Base-by-base conservation (phyloP, 2,113 vertebrate species). In the Noturus placidus region DNA sequence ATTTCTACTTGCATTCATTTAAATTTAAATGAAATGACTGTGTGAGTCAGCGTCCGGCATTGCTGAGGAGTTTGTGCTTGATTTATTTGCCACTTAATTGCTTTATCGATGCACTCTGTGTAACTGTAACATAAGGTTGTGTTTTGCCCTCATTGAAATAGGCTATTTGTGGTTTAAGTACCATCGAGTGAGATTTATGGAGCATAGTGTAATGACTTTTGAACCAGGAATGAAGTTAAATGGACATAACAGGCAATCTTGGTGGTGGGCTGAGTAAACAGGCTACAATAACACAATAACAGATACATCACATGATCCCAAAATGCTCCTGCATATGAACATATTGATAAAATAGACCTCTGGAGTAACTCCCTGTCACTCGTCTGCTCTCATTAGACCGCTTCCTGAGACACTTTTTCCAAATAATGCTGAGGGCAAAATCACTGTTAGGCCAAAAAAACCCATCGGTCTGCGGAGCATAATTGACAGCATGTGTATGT, bases 151-250 rank as follows among this genome's bases (percentile, higher is more conserved):
- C 77, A 76, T 87, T n/a, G 30, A 77, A 83, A 87, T 56, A 57
- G 77, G 61, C 77, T 81, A 78, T 86, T 86, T 86, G 77, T 67
- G 77, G 76, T 70, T 38, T 35, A 80, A 81, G 59, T 19, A 81
- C 42, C 76, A 80, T 81, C 61, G 46, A 67, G 79, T 87, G 30
- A 77, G 38, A 77, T 76, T 83, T 83, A 87, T 87, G 22, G 19
- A 35, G 81, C 54, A 5, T 50, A 2, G 69, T 15, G 9, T 83
- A 83, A 87, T 83, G 69, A 76, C 46, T 63, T 61, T 46, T 77
- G 69, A 76, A 87, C 80, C 80, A 52, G 80, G 86, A 87, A 87
- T 76, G 67, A 76, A 63, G 35, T 76, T 83, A 87, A 87, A 83
- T 83, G 38, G 69, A 78, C 57, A 87, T 84, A 83, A 84, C 81